A percentile compares a stretch with the other conserved stretches of the same genome.
Conservation (phyloP, 2,797 vertebrate species). For the Gallinago nigripennis region DNA sequence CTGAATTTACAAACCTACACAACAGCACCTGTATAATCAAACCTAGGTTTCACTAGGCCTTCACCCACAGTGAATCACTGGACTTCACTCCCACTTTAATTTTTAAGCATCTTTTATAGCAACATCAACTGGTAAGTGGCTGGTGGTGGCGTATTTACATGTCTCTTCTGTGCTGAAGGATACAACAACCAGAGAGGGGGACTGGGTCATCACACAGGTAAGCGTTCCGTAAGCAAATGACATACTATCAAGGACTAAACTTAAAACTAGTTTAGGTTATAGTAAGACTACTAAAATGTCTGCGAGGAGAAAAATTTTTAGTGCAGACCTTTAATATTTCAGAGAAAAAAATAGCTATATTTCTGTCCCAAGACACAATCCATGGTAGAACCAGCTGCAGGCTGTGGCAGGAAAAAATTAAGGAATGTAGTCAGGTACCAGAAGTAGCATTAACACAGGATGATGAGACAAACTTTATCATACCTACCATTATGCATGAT, state of each 20-base stretch:
- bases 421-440: background rate
- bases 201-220: background rate
- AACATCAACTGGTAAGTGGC: accelerated
- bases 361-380: background rate
- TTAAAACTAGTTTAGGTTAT: background rate
- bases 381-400: background rate
- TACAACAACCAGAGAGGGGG: background rate
- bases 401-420: background rate
- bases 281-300: background rate
- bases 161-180: background rate
- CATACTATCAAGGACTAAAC: background rate
- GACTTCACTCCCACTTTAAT: background rate
- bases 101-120: background rate
- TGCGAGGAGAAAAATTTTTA: background rate
- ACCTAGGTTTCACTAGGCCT: background rate
- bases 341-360: background rate
- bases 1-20: background rate
- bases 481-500: background rate
- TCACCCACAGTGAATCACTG: no score
- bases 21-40: background rate
- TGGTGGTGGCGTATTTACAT: background rate
- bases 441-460: background rate
- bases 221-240: background rate
- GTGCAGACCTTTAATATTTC: background rate
- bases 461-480: background rate